These are phyloP conservation scores for Halcyon badia DNA, from an alignment of 2,797 vertebrate genomes.

Conservation along the genomic window DNA sequence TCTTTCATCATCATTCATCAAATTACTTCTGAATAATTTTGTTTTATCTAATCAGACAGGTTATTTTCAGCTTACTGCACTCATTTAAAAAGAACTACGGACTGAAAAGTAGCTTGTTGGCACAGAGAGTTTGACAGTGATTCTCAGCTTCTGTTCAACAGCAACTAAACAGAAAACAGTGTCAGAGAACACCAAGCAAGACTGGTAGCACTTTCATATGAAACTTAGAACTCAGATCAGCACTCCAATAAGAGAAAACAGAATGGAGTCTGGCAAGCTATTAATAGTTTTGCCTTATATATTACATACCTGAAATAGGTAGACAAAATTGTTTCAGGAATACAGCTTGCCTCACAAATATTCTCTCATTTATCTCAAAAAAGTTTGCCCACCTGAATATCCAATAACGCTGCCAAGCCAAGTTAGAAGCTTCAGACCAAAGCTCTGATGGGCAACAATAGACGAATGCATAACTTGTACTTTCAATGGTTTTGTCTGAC, in stretches of 20 bases:
- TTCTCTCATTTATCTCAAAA: neutral
- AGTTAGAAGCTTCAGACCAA: conserved; percentile 91
- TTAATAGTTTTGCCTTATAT: conserved; percentile 1
- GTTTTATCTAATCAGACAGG: conserved; percentile 43
- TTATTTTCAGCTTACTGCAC: conserved; percentile 47
- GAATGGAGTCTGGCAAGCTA: conserved; percentile 11
- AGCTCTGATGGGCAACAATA: conserved; percentile 96
- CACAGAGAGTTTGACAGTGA: neutral
- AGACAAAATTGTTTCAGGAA: neutral
- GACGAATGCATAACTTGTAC: conserved; percentile 98
- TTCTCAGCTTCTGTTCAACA: conserved; percentile 24
- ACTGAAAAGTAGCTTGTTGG: conserved; percentile 14
- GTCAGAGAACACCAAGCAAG: neutral
- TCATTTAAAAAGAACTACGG: conserved; percentile 16
- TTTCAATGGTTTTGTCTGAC: conserved; percentile 94
- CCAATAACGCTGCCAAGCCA: conserved; percentile 94
- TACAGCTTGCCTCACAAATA: neutral
- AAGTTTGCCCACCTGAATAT: conserved; percentile 88
- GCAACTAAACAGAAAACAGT: neutral
- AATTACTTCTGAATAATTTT: conserved; percentile 45
- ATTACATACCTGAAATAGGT: neutral
- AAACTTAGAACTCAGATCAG: neutral
- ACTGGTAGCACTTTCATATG: neutral
- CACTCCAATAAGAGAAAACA: neutral
- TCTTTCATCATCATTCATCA: conserved; percentile 28